Percentiles rank a stretch among this genome's conserved stretches.
Conservation (phyloP, 2,888 invertebrate genomes). For the Sclerodermus sp. region DNA sequence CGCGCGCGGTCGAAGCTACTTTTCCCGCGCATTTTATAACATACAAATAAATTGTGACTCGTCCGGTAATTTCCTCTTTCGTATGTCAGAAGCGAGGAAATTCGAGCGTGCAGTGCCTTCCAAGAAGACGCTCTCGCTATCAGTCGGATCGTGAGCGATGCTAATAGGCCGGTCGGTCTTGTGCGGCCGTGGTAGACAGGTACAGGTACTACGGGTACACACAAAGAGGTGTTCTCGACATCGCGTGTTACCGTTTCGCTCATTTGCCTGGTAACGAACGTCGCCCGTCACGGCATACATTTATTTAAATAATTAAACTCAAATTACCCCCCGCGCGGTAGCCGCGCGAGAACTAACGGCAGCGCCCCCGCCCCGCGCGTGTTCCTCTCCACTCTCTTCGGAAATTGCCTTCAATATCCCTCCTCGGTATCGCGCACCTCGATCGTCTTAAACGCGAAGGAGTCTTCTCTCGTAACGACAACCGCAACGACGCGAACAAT, state of each 20-base stretch:
- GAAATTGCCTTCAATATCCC: too few species aligned
- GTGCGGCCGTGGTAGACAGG: conserved; percentile 6
- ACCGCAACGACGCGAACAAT: too few species aligned
- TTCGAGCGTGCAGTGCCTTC: conserved; percentile 17
- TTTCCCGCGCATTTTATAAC: too few species aligned
- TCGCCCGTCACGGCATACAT: conserved; percentile 44
- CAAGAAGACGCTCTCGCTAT: conserved; percentile 56
- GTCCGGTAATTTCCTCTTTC: too few species aligned
- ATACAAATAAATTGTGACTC: too few species aligned
- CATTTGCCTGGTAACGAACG: conserved; percentile 52
- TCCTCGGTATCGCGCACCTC: too few species aligned
- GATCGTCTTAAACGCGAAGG: too few species aligned
- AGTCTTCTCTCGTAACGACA: too few species aligned
- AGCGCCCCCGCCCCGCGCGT: not conserved
- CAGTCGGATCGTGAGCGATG: conserved; percentile 61
- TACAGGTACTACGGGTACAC: conserved; percentile 8
- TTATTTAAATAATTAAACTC: conserved; percentile 55
- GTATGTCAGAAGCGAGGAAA: conserved; percentile 14
- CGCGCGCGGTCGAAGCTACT: too few species aligned
- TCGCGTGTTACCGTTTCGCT: conserved; percentile 52
- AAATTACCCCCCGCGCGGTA: conserved; percentile 29
- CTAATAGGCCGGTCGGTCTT: conserved; percentile 33
- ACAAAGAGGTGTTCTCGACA: conserved; percentile 33
- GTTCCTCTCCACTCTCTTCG: too few species aligned
- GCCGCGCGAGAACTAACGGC: conserved; percentile 3